A percentile compares a stretch with the other conserved stretches of the same genome.
Conservation (phyloP, 2,888 invertebrate genomes). For the Athrips mouffetella region DNA sequence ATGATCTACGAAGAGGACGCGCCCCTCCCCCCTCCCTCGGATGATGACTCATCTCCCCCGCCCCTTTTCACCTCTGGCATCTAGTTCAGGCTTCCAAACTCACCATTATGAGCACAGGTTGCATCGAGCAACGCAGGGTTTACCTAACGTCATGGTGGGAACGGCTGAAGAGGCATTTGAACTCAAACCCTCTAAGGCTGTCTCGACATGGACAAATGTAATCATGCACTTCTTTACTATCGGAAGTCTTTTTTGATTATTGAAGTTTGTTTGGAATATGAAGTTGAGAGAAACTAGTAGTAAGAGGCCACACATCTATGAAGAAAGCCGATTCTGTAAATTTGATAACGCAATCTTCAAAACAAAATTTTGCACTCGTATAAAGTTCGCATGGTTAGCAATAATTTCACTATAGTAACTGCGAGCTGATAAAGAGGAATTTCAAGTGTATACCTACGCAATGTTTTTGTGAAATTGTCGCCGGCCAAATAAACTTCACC, state of each 20-base stretch:
- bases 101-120: too few relatives aligned
- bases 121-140: too few relatives aligned
- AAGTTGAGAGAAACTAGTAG: background rate
- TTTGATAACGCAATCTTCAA: too few relatives aligned
- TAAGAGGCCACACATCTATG: background rate
- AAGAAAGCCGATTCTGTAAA: background rate
- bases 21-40: conserved; percentile 75
- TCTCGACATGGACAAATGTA: background rate
- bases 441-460: background rate
- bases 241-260: background rate
- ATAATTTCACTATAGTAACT: too few relatives aligned
- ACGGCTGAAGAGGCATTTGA: background rate
- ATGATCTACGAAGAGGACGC: conserved; percentile 86
- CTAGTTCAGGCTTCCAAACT: background rate
- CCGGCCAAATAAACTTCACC: background rate
- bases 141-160: background rate
- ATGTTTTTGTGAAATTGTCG: too few relatives aligned
- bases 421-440: too few relatives aligned
- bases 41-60: background rate
- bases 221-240: background rate
- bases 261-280: background rate
- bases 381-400: too few relatives aligned
- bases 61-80: background rate
- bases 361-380: too few relatives aligned
- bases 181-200: background rate